Evolutionary conservation across 1,140 invertebrate species (phyloP), one percentile per base, ranked within the genome.

Genomic region (Agrypnia vestita): DNA sequence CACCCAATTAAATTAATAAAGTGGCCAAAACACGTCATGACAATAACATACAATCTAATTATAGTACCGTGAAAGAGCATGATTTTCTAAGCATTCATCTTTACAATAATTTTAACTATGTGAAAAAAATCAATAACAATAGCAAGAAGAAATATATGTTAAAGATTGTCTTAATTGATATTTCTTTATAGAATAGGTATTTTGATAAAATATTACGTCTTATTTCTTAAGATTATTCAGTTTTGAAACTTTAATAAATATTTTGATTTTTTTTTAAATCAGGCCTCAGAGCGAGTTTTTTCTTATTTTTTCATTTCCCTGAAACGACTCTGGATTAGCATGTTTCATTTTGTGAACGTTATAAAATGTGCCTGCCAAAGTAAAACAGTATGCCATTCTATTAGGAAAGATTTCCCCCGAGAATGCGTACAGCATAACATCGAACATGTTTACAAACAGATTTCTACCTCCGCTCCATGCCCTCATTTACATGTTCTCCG

Each of bases 361-460:
- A 55, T 55, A 73, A 73, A 73, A 56, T 73, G 49, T 73, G 49
- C 49, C 44, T 69, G 44, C 64, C 71, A 73, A 73, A 73, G 71
- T 56, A 73, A 56, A 49, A 76, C 53, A 64, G 25, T 56, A 73
- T 76, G 55, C 59, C 61, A 76, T 59, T 61, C 73, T 51, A 74
- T 76, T 49, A 59, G 46, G 47, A 56, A 51, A 82, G 80, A 82
- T 82, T 82, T 82, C 77, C 77, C 77, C 53, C 10, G 80, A 69
- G 80, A 77, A 61, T 21, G 49, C 62, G 75, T 71, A 51, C 46
- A 79, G 77, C 73, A 82, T 80, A 82, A 79, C 77, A 82, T 82
- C 78, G 81, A 82, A 80, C 78, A 71, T 82, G 81, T 82, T 82
- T 80, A 80, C 81, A 80, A 82, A 82, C 81, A 77, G 81, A 79